phyloP scores from a whole-genome alignment of 2,113 vertebrate species.

The Gobiocypris rarus region DNA sequence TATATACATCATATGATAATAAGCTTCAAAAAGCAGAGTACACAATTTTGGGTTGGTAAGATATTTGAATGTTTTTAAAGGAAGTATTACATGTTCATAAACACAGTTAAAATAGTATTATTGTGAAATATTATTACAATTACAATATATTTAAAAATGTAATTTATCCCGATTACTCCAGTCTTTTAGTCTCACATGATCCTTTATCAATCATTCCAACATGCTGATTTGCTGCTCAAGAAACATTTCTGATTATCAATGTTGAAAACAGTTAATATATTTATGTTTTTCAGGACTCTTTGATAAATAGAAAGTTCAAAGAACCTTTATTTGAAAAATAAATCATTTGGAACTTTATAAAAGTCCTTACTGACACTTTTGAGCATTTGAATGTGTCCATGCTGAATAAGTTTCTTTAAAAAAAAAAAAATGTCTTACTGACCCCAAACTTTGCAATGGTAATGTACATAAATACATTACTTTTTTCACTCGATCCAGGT shows the following conservation, averaged over 20 bases:
- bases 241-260: neutral
- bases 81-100: neutral
- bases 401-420: neutral
- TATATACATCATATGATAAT: neutral
- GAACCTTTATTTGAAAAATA: neutral
- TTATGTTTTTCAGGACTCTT: neutral
- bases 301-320: neutral
- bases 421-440: neutral
- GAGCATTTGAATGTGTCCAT: neutral
- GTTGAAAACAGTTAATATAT: no score
- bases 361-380: neutral
- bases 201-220: neutral
- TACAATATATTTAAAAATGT: no score
- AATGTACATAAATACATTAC: slow-evolving; percentile 56
- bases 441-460: neutral
- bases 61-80: neutral
- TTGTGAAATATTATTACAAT: no score
- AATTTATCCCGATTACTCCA: neutral
- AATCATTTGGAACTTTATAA: neutral
- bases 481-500: slow-evolving; percentile 75
- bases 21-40: neutral
- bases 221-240: neutral
- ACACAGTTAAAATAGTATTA: no score
- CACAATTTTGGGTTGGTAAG: neutral
- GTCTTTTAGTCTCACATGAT: neutral